phyloP scores from a whole-genome alignment of 2,797 vertebrate genomes.

The Ispidina picta region DNA sequence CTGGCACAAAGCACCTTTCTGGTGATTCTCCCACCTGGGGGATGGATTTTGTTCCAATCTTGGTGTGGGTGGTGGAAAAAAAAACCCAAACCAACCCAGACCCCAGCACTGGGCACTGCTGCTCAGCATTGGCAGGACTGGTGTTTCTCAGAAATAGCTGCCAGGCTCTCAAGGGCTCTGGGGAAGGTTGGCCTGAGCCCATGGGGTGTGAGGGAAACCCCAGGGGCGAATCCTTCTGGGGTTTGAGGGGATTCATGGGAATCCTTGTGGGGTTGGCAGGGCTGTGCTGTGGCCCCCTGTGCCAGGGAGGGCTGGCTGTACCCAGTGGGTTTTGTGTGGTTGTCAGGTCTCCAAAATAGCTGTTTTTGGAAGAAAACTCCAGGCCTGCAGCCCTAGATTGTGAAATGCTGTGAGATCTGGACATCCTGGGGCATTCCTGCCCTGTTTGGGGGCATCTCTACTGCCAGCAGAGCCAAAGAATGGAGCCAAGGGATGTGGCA shows the following conservation, averaged over 20 bases:
- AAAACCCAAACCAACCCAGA: background rate
- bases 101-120: background rate
- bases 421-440: background rate
- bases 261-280: background rate
- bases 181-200: background rate
- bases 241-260: background rate
- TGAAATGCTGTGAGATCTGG: background rate
- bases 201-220: fast-evolving
- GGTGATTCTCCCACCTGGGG: background rate
- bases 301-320: background rate
- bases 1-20: background rate
- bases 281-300: fast-evolving
- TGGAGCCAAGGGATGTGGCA: background rate
- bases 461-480: background rate
- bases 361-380: background rate
- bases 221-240: background rate
- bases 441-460: too few relatives aligned
- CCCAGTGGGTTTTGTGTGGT: fast-evolving
- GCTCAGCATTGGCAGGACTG: background rate
- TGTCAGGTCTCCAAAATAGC: background rate
- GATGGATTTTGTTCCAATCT: background rate
- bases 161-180: background rate
- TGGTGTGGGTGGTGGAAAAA: background rate
- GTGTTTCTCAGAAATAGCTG: background rate
- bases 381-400: background rate